Percentiles rank a stretch among this genome's conserved stretches.
Evolutionary conservation across 2,888 invertebrate species (phyloP).

Genomic region (Phyllotreta cruciferae): DNA sequence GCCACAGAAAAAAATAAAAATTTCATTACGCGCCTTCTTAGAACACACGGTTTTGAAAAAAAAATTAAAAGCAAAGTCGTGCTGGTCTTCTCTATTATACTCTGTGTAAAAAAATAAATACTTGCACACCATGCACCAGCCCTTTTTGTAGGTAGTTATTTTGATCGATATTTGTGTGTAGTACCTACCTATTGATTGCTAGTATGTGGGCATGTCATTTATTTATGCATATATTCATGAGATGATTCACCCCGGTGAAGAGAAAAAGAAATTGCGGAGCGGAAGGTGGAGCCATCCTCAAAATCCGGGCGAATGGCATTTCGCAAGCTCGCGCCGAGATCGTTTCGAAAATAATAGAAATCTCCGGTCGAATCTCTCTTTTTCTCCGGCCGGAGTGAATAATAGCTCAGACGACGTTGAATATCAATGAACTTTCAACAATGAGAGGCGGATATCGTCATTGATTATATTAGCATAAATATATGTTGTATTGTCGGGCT

Average conservation of each 20-base stretch:
- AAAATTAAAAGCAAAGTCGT: no score
- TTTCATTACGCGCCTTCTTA: no score
- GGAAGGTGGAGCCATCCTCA: conserved; percentile 30
- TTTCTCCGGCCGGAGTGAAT: conserved; percentile 29
- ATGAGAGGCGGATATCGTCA: conserved; percentile 53
- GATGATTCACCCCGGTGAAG: conserved; percentile 19
- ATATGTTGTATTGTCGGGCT: conserved; percentile 51
- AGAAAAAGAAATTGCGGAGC: conserved; percentile 23
- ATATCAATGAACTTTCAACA: conserved; percentile 54
- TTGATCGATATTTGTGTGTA: background rate
- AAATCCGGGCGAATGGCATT: conserved; percentile 32
- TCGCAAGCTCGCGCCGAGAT: conserved; percentile 25
- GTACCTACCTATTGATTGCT: background rate
- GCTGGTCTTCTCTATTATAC: no score
- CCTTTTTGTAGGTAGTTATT: background rate
- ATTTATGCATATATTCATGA: conserved; percentile 15
- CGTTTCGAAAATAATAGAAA: conserved; percentile 32
- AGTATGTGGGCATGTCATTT: conserved; percentile 8
- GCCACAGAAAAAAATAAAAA: no score
- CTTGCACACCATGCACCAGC: no score
- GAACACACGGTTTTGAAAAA: no score
- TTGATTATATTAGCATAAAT: conserved; percentile 55
- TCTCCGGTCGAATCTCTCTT: conserved; percentile 37
- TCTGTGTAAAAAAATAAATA: background rate
- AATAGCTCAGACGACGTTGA: conserved; percentile 53